Conservation (phyloP, 1,140 invertebrate species). For the Chelonus insularis region DNA sequence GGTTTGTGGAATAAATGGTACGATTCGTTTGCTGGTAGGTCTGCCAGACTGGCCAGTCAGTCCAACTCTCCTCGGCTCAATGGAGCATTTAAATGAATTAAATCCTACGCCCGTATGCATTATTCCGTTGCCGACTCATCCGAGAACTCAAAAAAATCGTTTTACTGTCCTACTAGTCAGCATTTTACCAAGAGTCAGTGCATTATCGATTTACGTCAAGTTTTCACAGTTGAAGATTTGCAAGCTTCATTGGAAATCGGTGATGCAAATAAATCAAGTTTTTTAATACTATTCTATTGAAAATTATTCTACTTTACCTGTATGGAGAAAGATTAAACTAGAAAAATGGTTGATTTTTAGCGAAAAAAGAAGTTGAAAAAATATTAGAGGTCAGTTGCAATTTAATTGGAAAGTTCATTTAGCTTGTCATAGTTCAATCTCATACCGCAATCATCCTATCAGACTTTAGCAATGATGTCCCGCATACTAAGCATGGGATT, state of each 20-base stretch:
- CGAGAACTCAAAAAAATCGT: conserved; percentile 9
- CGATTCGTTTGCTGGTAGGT: conserved; percentile 6
- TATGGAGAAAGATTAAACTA: no score
- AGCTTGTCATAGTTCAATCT: not conserved
- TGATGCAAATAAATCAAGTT: not conserved
- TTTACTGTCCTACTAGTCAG: conserved; percentile 1
- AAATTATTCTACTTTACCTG: no score
- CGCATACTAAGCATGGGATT: conserved; percentile 24
- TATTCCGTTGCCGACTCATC: conserved; percentile 13
- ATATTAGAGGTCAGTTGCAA: not conserved
- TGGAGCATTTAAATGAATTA: conserved; percentile 33
- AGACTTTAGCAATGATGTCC: conserved; percentile 19
- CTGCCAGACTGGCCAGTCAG: conserved; percentile 20
- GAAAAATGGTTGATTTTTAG: not conserved
- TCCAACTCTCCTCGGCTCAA: conserved; percentile 19
- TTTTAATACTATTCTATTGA: not conserved
- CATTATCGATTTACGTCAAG: not conserved
- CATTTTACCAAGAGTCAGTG: not conserved
- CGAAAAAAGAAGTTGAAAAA: not conserved
- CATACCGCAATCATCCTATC: conserved; percentile 20
- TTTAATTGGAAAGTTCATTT: not conserved
- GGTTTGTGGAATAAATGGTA: conserved; percentile 19
- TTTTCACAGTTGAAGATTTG: not conserved
- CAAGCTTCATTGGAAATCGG: not conserved
- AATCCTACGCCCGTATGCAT: conserved; percentile 20